Percentiles rank a stretch among this genome's conserved stretches.
Evolutionary conservation across 1,140 invertebrate genomes (phyloP).

Genomic region (Drosophila insularis): DNA sequence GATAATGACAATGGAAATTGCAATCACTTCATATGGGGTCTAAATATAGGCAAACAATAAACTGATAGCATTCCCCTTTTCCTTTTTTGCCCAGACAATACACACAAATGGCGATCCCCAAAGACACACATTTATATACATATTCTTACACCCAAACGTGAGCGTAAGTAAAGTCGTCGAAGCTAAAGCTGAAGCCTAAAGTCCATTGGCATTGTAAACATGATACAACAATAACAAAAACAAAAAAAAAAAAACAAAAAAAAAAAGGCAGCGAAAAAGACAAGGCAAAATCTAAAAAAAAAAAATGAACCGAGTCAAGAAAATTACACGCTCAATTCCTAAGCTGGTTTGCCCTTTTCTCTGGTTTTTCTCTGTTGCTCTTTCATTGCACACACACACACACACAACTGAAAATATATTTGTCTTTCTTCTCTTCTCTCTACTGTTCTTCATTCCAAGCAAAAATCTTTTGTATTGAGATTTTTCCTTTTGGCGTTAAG

Average conservation of each 20-base stretch:
- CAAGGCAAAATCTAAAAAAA: slow-evolving; percentile 11
- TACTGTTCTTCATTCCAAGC: slow-evolving; percentile 3
- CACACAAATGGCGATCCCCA: slow-evolving; percentile 19
- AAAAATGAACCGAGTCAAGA: slow-evolving; percentile 21
- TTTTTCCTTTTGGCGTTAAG: slow-evolving; percentile 11
- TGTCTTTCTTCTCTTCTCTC: background rate
- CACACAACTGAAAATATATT: slow-evolving; percentile 1
- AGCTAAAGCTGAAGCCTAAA: slow-evolving; percentile 39
- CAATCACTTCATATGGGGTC: background rate
- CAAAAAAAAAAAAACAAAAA: background rate
- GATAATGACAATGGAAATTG: slow-evolving; percentile 3
- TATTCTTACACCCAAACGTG: background rate
- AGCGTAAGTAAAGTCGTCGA: slow-evolving; percentile 2
- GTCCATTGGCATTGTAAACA: slow-evolving; percentile 49
- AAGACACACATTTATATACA: slow-evolving; percentile 16
- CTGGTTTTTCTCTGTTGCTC: background rate
- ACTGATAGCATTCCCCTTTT: slow-evolving; percentile 4
- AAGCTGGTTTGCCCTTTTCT: slow-evolving; percentile 27
- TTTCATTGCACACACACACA: slow-evolving; percentile 2
- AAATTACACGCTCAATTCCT: slow-evolving; percentile 39
- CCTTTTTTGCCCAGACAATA: background rate
- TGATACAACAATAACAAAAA: slow-evolving; percentile 17
- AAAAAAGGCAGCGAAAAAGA: background rate
- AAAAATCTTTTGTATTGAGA: slow-evolving; percentile 14
- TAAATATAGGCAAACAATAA: slow-evolving; percentile 3